Conservation (phyloP, 2,113 vertebrate species). For the Glaucidium brasilianum region DNA sequence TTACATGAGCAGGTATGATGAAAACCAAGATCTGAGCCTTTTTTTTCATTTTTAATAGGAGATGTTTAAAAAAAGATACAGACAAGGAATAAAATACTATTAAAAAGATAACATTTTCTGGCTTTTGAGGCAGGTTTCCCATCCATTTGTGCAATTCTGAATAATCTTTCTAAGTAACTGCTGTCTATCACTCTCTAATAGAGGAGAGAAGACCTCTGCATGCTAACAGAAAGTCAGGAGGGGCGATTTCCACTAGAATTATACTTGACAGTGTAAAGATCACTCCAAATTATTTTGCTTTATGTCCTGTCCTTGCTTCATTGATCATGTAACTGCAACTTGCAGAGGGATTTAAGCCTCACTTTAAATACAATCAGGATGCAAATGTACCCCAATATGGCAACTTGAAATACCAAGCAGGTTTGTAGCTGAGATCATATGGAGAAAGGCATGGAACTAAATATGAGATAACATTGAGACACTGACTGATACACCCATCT, state of each 20-base stretch:
- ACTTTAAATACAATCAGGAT: not conserved
- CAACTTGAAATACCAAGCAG: not conserved
- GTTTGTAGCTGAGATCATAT: not conserved
- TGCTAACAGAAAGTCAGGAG: not conserved
- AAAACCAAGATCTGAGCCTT: not conserved
- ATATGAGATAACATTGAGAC: not conserved
- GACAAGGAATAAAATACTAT: not conserved
- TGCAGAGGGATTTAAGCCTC: not conserved
- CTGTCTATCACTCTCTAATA: not conserved
- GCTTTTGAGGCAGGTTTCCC: not conserved
- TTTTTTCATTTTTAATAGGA: not conserved
- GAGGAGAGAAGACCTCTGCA: not conserved
- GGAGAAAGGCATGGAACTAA: not conserved
- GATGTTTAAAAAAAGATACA: not conserved
- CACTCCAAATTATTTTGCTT: not conserved
- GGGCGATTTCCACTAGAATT: not conserved
- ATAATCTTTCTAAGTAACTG: not conserved
- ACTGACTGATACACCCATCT: not conserved
- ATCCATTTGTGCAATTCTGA: not conserved
- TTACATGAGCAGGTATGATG: not conserved
- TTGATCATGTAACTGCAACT: not conserved
- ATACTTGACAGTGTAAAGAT: not conserved
- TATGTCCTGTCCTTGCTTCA: not conserved
- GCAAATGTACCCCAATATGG: not conserved
- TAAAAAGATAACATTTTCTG: not conserved